These are phyloP conservation scores for Argyrosomus japonicus DNA, from an alignment of 2,113 vertebrate species.

Conservation along the genomic window DNA sequence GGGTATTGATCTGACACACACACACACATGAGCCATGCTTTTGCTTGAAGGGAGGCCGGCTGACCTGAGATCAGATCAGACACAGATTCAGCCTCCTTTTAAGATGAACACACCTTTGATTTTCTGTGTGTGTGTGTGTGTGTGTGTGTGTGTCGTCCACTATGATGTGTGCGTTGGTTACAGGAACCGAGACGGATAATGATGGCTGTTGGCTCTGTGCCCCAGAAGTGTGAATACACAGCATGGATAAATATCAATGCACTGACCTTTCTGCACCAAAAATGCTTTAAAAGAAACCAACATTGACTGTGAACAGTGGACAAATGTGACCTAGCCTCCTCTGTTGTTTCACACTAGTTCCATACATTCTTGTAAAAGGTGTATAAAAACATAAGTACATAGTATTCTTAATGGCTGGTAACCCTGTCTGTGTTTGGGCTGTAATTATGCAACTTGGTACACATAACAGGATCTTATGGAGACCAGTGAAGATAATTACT, in stretches of 20 bases:
- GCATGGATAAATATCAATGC: constrained; percentile 23
- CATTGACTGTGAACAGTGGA: not conserved
- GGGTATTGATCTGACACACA: constrained; percentile 69
- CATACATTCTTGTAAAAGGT: not conserved
- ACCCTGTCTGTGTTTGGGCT: not conserved
- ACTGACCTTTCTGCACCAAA: constrained; percentile 46
- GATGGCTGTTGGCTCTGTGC: constrained; percentile 37
- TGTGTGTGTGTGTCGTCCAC: constrained; percentile 12
- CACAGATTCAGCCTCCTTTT: constrained; percentile 48
- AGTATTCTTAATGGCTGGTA: not conserved
- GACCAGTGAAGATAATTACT: constrained; percentile 32
- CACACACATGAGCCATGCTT: constrained; percentile 22
- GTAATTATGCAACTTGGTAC: constrained; percentile 24
- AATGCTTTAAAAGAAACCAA: too few species aligned
- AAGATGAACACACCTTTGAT: constrained; percentile 57
- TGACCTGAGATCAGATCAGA: constrained; percentile 62
- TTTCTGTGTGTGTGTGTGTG: constrained; percentile 28
- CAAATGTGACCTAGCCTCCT: not conserved
- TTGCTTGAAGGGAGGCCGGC: constrained; percentile 44
- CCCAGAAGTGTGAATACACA: constrained; percentile 7
- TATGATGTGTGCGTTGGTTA: constrained; percentile 10
- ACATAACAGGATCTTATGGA: constrained; percentile 20
- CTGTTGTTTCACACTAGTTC: not conserved
- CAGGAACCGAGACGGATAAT: constrained; percentile 26
- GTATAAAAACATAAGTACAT: not conserved